Base-by-base conservation (phyloP, 2,888 invertebrate species). In the Lithosia quadra region DNA sequence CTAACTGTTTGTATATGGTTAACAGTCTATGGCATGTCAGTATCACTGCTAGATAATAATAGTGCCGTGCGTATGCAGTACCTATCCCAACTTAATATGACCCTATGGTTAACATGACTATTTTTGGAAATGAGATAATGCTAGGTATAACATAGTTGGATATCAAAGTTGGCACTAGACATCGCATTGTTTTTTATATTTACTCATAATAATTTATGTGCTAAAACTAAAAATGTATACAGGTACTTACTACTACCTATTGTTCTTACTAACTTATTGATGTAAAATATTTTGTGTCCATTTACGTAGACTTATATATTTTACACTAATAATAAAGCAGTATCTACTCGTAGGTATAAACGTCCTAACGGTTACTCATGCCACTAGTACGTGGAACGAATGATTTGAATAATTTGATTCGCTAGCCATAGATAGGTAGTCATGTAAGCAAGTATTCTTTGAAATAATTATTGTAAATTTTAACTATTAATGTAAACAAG, bases 151-250 rank as follows among this genome's bases (percentile, higher is more conserved):
- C 59, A 36, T 36, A 22, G 36, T 60, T 36, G 59, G 15, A 60
- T 21, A 36, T 74, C 63, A 60, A 63, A 65, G 34, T 60, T 66
- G 67, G 55, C 63, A 69, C 8, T 60, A 55, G 24, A 74, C 69
- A 66, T 68, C 67, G 65, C 69, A 62, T 36, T 68, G 67, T 72
- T 67, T 63, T 62, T 65, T 36, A 5, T 67, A 61, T 68, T 74
- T 56, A 34, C 33, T 59, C 22, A 36, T 43, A 15, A 34, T 39
- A 63, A 71, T 69, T 70, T 71, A 71, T 68, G 63, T 57, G 43
- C 21, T 58, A 53, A 43, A n/a, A 49, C n/a, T n/a, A 62, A 57
- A 63, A 33, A 34, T 22, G 36, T 66, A 61, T 69, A 13, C 28
- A n/a, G 24, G 18, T 36, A 49, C 34, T 56, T 56, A n/a, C n/a